Conservation (phyloP, 1,140 invertebrate species). For the Antheraea mylitta region DNA sequence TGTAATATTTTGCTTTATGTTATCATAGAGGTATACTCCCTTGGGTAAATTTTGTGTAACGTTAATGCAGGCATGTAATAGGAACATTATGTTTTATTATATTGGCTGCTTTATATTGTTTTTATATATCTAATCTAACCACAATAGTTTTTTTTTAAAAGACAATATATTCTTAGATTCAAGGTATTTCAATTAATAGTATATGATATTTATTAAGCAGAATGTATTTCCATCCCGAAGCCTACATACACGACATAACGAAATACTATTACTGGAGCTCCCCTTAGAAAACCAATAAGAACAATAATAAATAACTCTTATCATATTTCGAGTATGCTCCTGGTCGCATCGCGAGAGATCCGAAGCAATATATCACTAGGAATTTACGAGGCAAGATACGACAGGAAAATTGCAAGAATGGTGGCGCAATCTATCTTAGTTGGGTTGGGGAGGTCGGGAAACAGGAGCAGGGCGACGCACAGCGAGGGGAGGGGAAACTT, state of each 20-base stretch:
- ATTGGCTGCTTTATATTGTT: no score
- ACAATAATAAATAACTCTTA: conserved; percentile 79
- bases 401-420: conserved; percentile 89
- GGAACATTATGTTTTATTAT: no score
- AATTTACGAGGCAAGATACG: conserved; percentile 88
- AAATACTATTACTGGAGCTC: conserved; percentile 53
- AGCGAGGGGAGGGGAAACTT: conserved; percentile 69
- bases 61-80: no score
- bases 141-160: no score
- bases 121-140: no score
- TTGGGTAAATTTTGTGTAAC: no score
- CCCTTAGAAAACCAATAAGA: conserved; percentile 77
- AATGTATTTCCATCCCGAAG: conserved; percentile 21
- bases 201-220: background rate
- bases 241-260: conserved; percentile 29
- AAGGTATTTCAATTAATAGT: background rate
- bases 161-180: no score
- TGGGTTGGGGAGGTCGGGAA: conserved; percentile 75
- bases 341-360: conserved; percentile 83
- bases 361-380: conserved; percentile 85
- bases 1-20: no score
- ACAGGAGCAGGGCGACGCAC: conserved; percentile 41
- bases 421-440: conserved; percentile 87
- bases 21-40: no score
- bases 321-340: conserved; percentile 79